Conservation (phyloP, 2,888 invertebrate species). For the Mactromeris polynyma region DNA sequence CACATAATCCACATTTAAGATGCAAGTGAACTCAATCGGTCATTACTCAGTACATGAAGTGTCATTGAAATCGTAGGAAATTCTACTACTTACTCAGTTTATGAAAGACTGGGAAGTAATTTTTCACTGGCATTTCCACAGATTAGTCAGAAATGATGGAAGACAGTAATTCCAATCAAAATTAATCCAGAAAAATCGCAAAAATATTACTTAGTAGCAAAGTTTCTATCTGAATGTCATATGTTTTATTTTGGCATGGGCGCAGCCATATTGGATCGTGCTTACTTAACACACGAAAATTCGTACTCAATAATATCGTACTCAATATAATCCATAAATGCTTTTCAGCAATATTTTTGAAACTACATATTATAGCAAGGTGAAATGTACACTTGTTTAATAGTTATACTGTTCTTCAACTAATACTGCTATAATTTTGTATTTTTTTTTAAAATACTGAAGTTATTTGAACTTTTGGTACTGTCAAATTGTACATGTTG, state of each 20-base stretch:
- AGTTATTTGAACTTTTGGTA: too few species aligned
- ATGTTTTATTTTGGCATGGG: conserved; percentile 42
- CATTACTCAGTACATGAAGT: background rate
- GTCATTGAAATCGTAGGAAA: background rate
- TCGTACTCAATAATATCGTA: conserved; percentile 30
- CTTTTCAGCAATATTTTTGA: too few species aligned
- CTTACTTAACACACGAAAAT: conserved; percentile 28
- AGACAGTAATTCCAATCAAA: background rate
- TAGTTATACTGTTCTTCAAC: too few species aligned
- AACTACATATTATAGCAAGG: too few species aligned
- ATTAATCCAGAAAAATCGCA: background rate
- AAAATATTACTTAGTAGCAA: background rate
- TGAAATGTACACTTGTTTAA: too few species aligned
- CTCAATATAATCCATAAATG: too few species aligned
- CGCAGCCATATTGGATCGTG: conserved; percentile 71
- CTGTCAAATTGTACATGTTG: too few species aligned
- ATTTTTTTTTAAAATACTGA: too few species aligned
- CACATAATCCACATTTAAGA: background rate
- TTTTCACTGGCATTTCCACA: conserved; percentile 50
- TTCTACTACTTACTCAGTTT: conserved; percentile 58
- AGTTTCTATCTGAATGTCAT: conserved; percentile 50
- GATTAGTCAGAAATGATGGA: background rate
- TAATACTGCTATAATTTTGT: too few species aligned
- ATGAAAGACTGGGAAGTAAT: conserved; percentile 62
- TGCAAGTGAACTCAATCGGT: background rate